A percentile compares a stretch with the other conserved stretches of the same genome.
phyloP scores from a whole-genome alignment of 2,113 vertebrate genomes.

The Dissostichus mawsoni region DNA sequence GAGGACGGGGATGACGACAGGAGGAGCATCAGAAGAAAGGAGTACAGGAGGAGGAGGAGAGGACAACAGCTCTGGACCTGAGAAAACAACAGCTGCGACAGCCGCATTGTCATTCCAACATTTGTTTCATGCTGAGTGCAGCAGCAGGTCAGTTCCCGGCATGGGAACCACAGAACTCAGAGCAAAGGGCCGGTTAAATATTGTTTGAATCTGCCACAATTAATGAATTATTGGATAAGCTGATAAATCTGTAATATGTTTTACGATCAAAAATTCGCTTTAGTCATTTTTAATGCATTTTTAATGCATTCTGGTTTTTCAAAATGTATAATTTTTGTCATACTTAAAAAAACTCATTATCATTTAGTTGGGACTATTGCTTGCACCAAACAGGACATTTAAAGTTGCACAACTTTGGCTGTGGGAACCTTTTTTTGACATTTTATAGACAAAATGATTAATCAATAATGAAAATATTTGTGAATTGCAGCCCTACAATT shows the following conservation, averaged over 20 bases:
- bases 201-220: not conserved
- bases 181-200: not conserved
- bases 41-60: constrained; percentile 59
- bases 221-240: not conserved
- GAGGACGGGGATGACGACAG: constrained; percentile 50
- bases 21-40: constrained; percentile 52
- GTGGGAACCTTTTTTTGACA: not conserved
- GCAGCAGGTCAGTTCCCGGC: constrained; percentile 63
- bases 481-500: not conserved
- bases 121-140: constrained; percentile 76
- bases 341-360: no score
- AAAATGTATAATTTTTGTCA: not conserved
- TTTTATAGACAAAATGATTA: not conserved
- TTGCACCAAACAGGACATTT: not conserved
- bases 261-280: not conserved
- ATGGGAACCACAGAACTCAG: constrained; percentile 47
- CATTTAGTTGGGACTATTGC: not conserved
- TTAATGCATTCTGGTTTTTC: not conserved
- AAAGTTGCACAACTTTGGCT: not conserved
- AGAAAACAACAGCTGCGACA: constrained; percentile 85
- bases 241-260: not conserved
- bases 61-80: constrained; percentile 73
- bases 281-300: not conserved
- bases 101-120: constrained; percentile 73
- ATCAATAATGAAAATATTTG: not conserved